These are phyloP conservation scores for Icerya purchasi DNA, from an alignment of 2,888 invertebrate species.

Conservation along the genomic window DNA sequence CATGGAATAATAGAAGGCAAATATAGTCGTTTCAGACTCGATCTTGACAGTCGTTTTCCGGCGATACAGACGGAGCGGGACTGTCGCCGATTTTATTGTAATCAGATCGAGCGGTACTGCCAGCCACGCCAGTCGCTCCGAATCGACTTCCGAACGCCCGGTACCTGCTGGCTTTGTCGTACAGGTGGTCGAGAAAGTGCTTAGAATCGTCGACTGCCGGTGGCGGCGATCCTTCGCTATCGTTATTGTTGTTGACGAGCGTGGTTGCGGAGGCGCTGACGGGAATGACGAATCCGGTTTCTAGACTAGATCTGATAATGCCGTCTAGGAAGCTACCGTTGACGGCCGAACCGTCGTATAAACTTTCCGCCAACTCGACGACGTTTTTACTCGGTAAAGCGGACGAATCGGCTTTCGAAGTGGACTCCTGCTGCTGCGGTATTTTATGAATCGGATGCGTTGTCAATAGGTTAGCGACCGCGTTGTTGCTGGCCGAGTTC, in stretches of 20 bases:
- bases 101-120: too few species aligned
- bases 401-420: slow-evolving; percentile 13
- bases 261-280: not conserved
- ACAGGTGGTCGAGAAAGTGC: too few species aligned
- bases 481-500: slow-evolving; percentile 33
- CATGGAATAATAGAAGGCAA: too few species aligned
- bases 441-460: slow-evolving; percentile 60
- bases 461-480: slow-evolving; percentile 49
- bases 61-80: too few species aligned
- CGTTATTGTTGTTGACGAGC: not conserved
- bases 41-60: too few species aligned
- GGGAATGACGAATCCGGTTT: slow-evolving; percentile 31
- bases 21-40: too few species aligned
- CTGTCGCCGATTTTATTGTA: too few species aligned
- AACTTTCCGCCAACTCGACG: slow-evolving; percentile 38
- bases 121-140: too few species aligned
- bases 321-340: slow-evolving; percentile 65
- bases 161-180: too few species aligned
- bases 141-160: too few species aligned
- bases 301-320: slow-evolving; percentile 59
- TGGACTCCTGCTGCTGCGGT: slow-evolving; percentile 51
- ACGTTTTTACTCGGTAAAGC: slow-evolving; percentile 23
- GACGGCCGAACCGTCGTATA: slow-evolving; percentile 40
- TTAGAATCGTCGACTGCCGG: too few species aligned
- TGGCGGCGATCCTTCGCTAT: too few species aligned